Evolutionary conservation across 1,140 invertebrate species (phyloP).

Genomic region (Daktulosphaira vitifoliae): DNA sequence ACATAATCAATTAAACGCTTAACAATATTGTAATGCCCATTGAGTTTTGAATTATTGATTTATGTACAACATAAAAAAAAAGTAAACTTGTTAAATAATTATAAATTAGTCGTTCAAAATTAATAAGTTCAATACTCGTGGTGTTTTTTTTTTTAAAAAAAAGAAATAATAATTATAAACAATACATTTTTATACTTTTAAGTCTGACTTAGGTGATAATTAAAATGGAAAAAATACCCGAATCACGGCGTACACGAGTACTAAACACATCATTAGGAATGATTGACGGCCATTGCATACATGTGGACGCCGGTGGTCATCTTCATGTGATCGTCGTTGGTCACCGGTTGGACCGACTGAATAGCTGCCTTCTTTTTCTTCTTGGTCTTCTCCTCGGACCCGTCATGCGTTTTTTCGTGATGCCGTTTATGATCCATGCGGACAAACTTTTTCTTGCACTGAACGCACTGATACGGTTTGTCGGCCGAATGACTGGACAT

Average conservation of each 20-base stretch:
- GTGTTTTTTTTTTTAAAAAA: too few relatives aligned
- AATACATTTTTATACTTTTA: too few relatives aligned
- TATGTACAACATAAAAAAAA: conserved; percentile 24
- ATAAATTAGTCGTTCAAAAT: not conserved
- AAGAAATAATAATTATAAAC: too few relatives aligned
- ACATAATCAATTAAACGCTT: conserved; percentile 11
- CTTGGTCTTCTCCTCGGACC: conserved; percentile 39
- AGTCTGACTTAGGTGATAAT: too few relatives aligned
- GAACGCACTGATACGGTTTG: conserved; percentile 70
- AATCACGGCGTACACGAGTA: too few relatives aligned
- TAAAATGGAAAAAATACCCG: too few relatives aligned
- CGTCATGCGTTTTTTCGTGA: conserved; percentile 75
- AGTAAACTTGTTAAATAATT: too few relatives aligned
- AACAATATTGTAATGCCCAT: conserved; percentile 23
- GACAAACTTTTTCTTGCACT: conserved; percentile 78
- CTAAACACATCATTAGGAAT: not conserved
- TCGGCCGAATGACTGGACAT: conserved; percentile 59
- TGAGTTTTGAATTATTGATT: conserved; percentile 5
- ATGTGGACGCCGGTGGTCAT: not conserved
- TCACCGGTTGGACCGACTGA: not conserved
- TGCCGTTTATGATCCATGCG: conserved; percentile 92
- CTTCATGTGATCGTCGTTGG: not conserved
- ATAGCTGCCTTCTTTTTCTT: conserved; percentile 4
- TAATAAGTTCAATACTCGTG: not conserved
- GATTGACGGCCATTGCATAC: not conserved